Conservation (phyloP, 1,140 invertebrate species). For the Leptoteleia sp. region DNA sequence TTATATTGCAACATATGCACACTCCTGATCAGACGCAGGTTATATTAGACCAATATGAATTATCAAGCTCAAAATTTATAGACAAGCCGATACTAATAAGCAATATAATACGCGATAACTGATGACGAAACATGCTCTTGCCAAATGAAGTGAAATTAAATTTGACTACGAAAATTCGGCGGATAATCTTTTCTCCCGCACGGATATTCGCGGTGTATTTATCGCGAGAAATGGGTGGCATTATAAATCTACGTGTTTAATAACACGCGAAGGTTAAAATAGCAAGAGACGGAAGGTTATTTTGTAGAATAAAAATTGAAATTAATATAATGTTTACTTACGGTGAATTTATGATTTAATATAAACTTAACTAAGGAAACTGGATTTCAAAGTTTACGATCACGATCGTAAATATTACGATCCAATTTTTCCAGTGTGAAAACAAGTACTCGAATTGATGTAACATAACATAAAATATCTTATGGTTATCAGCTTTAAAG, state of each 20-base stretch:
- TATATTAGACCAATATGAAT: constrained; percentile 24
- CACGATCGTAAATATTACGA: constrained; percentile 17
- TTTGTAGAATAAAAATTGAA: constrained; percentile 1
- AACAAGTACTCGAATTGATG: constrained; percentile 11
- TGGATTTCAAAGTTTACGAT: constrained; percentile 16
- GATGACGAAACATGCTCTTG: constrained; percentile 17
- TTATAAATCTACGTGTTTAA: no score
- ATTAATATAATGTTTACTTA: constrained; percentile 8
- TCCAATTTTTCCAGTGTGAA: constrained; percentile 19
- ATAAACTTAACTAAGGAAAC: constrained; percentile 16
- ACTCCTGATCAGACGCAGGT: constrained; percentile 13
- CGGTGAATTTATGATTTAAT: constrained; percentile 14
- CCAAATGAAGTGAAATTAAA: background rate
- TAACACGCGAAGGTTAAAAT: no score
- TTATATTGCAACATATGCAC: constrained; percentile 28
- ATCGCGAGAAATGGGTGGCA: no score
- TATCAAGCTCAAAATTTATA: constrained; percentile 42
- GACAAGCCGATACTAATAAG: constrained; percentile 38
- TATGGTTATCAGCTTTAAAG: constrained; percentile 12
- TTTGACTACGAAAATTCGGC: no score
- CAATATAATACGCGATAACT: constrained; percentile 14
- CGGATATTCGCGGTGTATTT: no score
- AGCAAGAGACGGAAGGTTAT: background rate
- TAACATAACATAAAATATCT: constrained; percentile 27
- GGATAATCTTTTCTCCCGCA: no score